Base-by-base conservation (phyloP, 2,797 vertebrate genomes). In the Arvicola amphibius region DNA sequence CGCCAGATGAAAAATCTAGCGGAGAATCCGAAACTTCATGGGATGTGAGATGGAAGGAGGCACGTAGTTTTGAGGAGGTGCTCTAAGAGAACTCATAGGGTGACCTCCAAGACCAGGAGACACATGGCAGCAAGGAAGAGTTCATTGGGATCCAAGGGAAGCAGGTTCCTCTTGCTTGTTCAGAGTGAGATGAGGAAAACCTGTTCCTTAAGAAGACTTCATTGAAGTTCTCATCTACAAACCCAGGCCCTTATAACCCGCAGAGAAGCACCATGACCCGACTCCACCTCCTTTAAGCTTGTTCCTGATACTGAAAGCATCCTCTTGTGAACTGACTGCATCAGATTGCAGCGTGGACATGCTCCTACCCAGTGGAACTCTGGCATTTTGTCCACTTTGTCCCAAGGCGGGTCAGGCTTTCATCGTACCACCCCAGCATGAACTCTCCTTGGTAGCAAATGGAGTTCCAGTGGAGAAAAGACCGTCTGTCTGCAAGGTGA, bases 1-100 rank as follows among this genome's bases (percentile, higher is more conserved):
- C 40, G 97, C n/a, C 84, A 98, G 97, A 43, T 98, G 96, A 65
- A 95, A 98, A 25, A 97, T 0, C 65, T 85, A 94, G 40, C 98
- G 97, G 89, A 98, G 97, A 9, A 98, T 29, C 76, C 34, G 81
- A 61, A 99, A 98, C 94, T 98, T 99, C 81, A 97, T 29, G 2
- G 98, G 98, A 94, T 98, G 97, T 79, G 97, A 96, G 94, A 98
- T 94, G 92, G 97, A 98, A 71, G 81, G 95, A 96, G 98, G 99
- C 95, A 99, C 97, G 74, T 98, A 46, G 94, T 97, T 97, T 99
- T 98, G 97, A 98, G 95, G 17, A 98, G 94, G 83, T 98, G 98
- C 1, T 96, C 94, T 91, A 98, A 98, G 94, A 98, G 97, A 83
- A 98, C 97, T 90, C 98, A 98, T 96, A 98, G 96, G 96, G 98